Conservation (phyloP, 2,797 vertebrate genomes). For the Chaetodon trifasciatus region DNA sequence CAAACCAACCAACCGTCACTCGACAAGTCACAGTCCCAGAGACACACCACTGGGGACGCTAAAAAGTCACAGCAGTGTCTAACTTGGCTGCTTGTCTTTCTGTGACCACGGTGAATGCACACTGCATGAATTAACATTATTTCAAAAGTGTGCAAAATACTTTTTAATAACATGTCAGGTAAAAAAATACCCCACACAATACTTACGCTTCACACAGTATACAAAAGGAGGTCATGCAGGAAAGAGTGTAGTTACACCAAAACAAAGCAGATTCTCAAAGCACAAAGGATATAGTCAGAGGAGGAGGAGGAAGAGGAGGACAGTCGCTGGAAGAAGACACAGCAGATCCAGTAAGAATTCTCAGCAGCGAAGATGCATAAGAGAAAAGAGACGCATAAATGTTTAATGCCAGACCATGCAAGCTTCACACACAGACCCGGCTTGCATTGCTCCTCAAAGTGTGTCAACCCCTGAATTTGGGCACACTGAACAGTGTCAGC, state of each 20-base stretch:
- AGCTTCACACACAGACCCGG: constrained; percentile 37
- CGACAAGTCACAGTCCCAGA: background rate
- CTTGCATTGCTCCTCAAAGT: constrained; percentile 27
- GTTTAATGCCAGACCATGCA: constrained; percentile 24
- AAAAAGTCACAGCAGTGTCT: background rate
- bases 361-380: constrained; percentile 14
- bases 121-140: background rate
- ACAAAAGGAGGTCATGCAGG: background rate
- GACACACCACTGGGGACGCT: background rate
- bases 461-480: constrained; percentile 28
- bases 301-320: background rate
- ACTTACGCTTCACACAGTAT: background rate
- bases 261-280: background rate
- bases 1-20: too few relatives aligned
- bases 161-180: background rate
- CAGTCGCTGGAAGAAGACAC: constrained; percentile 10
- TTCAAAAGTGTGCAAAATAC: background rate
- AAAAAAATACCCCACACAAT: background rate
- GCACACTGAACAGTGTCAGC: constrained; percentile 20
- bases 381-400: constrained; percentile 28
- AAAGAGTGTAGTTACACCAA: background rate
- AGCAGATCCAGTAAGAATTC: constrained; percentile 12
- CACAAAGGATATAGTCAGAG: background rate
- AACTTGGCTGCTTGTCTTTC: background rate
- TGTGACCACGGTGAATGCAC: background rate